Percentiles rank a stretch among this genome's conserved stretches.
Evolutionary conservation across 2,797 vertebrate genomes (phyloP).

Genomic region (Clamator glandarius): DNA sequence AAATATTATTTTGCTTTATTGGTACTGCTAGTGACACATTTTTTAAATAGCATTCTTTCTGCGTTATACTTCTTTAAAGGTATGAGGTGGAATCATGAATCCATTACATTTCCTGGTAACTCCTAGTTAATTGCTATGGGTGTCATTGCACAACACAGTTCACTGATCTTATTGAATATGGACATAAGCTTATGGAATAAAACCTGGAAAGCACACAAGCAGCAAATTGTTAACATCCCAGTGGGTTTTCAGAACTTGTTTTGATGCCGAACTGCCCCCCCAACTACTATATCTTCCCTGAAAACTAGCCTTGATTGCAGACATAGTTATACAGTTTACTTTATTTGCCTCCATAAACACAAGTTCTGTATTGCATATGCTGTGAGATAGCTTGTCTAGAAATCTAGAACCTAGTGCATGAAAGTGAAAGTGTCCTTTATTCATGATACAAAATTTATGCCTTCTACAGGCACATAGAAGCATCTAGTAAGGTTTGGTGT

Average conservation of each 20-base stretch:
- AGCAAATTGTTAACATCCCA: not conserved
- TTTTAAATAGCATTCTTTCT: not conserved
- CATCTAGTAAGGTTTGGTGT: not conserved
- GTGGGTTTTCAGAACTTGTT: not conserved
- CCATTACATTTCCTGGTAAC: not conserved
- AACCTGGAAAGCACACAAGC: not conserved
- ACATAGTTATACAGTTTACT: not conserved
- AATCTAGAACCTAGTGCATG: not conserved
- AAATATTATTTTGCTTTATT: not conserved
- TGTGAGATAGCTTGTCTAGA: not conserved
- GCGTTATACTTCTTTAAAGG: not conserved
- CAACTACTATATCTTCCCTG: fast-evolving
- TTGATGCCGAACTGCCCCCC: not conserved
- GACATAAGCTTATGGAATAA: not conserved
- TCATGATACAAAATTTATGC: not conserved
- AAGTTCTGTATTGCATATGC: not conserved
- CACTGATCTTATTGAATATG: not conserved
- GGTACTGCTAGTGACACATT: not conserved
- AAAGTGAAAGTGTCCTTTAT: not conserved
- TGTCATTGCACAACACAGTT: not conserved
- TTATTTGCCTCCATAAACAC: not conserved
- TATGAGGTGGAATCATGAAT: not conserved
- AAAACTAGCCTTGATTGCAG: not conserved
- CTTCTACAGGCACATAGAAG: not conserved
- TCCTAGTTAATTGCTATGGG: not conserved